Conservation (phyloP, 2,888 invertebrate species). For the Agriopis leucophaearia region DNA sequence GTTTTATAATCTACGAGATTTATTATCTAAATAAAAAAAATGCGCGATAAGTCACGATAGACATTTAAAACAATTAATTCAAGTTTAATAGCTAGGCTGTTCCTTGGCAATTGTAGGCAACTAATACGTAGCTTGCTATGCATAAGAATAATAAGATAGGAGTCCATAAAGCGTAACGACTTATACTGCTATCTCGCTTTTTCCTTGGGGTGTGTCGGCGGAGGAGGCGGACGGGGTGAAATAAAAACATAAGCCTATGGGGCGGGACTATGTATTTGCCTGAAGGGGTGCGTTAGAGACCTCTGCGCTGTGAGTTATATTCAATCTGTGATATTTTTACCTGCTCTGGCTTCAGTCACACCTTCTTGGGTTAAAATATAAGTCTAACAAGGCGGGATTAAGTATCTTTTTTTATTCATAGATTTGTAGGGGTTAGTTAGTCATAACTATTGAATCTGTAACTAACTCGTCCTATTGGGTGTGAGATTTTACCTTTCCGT, state of each 20-base stretch:
- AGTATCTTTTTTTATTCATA: neutral
- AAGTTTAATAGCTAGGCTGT: too few relatives aligned
- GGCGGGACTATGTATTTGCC: conserved; percentile 52
- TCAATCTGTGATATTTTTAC: conserved; percentile 9
- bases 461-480: too few relatives aligned
- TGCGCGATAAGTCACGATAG: too few relatives aligned
- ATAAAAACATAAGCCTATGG: conserved; percentile 78
- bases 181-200: conserved; percentile 31
- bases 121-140: too few relatives aligned
- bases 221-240: conserved; percentile 59
- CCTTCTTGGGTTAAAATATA: conserved; percentile 3
- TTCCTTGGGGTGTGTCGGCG: conserved; percentile 52
- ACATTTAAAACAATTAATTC: too few relatives aligned
- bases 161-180: conserved; percentile 28
- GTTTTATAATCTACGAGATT: too few relatives aligned
- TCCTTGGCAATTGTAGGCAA: too few relatives aligned
- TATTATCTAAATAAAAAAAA: too few relatives aligned
- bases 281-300: conserved; percentile 36
- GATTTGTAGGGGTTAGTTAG: too few relatives aligned
- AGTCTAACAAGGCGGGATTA: neutral
- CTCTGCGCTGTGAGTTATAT: conserved; percentile 5
- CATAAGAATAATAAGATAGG: neutral
- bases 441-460: too few relatives aligned
- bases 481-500: too few relatives aligned
- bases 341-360: neutral